Evolutionary conservation across 2,113 vertebrate genomes (phyloP), one percentile per base, ranked within the genome.

Genomic region (Oreotrochilus melanogaster): DNA sequence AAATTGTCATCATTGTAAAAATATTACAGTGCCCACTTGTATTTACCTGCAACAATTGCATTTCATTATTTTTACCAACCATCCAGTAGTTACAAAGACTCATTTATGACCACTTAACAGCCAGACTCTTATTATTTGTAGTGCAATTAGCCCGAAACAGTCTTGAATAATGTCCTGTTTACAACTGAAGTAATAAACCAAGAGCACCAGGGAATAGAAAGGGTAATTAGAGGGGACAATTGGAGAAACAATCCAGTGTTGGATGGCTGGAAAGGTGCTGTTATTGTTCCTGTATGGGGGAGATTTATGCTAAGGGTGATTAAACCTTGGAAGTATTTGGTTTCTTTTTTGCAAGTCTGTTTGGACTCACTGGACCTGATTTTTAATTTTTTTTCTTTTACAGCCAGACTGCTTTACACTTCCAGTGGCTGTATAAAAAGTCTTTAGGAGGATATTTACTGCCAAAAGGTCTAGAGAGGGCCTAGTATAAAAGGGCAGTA

Each of bases 101-200:
- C 70, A 62, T 94, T 96, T 96, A 96, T 89, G 84, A 81, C 56
- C 71, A 75, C 83, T 92, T 95, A 96, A 87, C 75, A 90, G 45
- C 78, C 87, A 95, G 48, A 54, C 62, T 93, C 54, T 90, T 91
- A 90, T 95, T 95, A 96, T 96, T 89, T 96, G 83, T 84, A 81
- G 92, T 53, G 48, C 82, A 97, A 95, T 97, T 95, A 97, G 86
- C 64, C 60, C 71, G 60, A 75, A 94, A 85, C 13, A 61, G 66
- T 89, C 88, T 92, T 95, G 78, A 96, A 95, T 95, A 94, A 96
- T 94, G 88, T 80, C 93, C 92, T 96, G 86, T 96, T 96, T 96
- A 93, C 87, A 96, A 81, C 76, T 53, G 56, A 57, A 78, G 88
- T 64, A 96, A 89, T 96, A 94, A 96, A 95, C 78, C 72, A 90